Conservation (phyloP, 2,797 vertebrate genomes). For the Notoglanidium macrostoma region DNA sequence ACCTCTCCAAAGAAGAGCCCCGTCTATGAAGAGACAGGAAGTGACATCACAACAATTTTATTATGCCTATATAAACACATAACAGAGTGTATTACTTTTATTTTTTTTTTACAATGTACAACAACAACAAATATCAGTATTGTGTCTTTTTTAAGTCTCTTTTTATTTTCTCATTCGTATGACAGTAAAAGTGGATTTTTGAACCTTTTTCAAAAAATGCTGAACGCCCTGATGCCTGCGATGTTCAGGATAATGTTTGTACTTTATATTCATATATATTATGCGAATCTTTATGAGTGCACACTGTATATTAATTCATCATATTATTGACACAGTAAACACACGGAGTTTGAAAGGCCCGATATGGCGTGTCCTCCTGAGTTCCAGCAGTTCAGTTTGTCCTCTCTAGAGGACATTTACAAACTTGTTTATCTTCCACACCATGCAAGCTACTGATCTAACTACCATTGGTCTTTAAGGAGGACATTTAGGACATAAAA, state of each 20-base stretch:
- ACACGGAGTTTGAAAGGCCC: neutral
- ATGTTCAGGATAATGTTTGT: no score
- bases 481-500: no score
- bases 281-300: no score
- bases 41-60: neutral
- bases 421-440: no score
- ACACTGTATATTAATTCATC: neutral
- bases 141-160: neutral
- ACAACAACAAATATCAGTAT: neutral
- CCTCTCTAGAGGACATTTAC: no score
- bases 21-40: conserved; percentile 75
- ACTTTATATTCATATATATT: no score
- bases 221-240: no score
- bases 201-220: no score
- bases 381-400: no score
- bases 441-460: no score
- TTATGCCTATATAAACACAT: neutral
- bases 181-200: neutral
- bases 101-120: neutral
- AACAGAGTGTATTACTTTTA: neutral
- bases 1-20: conserved; percentile 95
- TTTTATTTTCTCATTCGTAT: neutral
- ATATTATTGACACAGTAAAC: neutral
- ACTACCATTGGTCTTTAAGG: no score
- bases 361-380: no score